Conservation (phyloP, 1,140 invertebrate genomes). For the Drosophila quadrilineata region DNA sequence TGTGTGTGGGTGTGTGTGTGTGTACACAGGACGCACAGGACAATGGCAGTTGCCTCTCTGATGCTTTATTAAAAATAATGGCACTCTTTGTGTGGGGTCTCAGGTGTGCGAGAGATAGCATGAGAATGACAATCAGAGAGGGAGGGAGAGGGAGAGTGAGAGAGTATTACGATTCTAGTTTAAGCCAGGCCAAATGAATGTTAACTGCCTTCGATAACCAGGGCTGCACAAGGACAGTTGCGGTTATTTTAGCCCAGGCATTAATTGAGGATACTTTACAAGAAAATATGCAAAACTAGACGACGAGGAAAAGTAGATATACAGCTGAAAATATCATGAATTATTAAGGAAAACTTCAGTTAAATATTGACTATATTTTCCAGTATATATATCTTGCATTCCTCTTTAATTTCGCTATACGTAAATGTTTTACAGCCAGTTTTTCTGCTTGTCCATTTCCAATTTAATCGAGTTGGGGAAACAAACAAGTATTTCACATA, state of each 20-base stretch:
- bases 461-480: neutral
- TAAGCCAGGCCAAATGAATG: constrained; percentile 59
- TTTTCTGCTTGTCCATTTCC: neutral
- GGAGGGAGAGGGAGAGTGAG: neutral
- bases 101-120: constrained; percentile 7
- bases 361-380: no score
- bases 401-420: neutral
- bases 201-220: constrained; percentile 40
- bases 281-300: no score
- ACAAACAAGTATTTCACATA: neutral
- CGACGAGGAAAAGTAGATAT: no score
- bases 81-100: constrained; percentile 42
- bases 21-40: constrained; percentile 12
- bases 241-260: neutral
- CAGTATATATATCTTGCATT: no score
- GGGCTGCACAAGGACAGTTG: constrained; percentile 3
- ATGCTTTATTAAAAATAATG: constrained; percentile 71
- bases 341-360: no score
- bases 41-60: constrained; percentile 9
- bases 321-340: no score
- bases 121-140: neutral
- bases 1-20: constrained; percentile 5
- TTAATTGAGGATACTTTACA: no score
- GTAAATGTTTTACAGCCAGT: neutral
- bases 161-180: no score